These are phyloP conservation scores for Archips crataeganus DNA, from an alignment of 2,888 invertebrate species.

Conservation along the genomic window DNA sequence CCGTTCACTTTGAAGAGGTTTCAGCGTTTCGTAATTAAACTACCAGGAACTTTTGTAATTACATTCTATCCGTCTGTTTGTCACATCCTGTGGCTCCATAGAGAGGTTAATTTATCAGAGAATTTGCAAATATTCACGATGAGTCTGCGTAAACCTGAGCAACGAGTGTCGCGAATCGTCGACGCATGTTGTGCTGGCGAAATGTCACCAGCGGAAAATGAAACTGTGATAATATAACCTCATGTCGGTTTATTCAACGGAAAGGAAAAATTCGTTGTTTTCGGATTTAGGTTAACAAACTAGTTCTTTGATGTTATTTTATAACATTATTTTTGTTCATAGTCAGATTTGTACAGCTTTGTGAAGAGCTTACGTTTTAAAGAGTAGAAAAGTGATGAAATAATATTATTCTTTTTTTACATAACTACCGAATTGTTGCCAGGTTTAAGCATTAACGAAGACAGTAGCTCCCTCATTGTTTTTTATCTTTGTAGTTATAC, in stretches of 20 bases:
- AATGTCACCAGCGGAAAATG: neutral
- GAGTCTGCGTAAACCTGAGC: neutral
- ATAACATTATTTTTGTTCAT: neutral
- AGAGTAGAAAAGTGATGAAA: no score
- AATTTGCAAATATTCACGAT: constrained; percentile 19
- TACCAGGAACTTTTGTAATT: constrained; percentile 38
- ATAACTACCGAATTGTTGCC: no score
- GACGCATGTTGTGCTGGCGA: neutral
- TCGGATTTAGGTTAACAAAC: neutral
- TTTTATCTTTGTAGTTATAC: no score
- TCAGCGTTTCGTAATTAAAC: constrained; percentile 33
- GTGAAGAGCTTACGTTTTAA: no score
- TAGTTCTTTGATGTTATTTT: neutral
- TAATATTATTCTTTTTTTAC: no score
- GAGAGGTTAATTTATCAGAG: constrained; percentile 24
- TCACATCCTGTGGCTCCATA: constrained; percentile 21
- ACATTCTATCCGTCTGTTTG: constrained; percentile 32
- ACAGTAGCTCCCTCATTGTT: no score
- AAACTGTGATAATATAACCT: neutral
- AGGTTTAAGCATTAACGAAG: no score
- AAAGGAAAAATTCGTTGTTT: neutral
- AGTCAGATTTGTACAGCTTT: neutral
- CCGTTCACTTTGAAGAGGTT: constrained; percentile 32
- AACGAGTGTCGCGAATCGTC: constrained; percentile 1
- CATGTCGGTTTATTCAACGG: neutral